A percentile compares a stretch with the other conserved stretches of the same genome.
Evolutionary conservation across 2,113 vertebrate species (phyloP).

Genomic region (Vulpes lagopus): DNA sequence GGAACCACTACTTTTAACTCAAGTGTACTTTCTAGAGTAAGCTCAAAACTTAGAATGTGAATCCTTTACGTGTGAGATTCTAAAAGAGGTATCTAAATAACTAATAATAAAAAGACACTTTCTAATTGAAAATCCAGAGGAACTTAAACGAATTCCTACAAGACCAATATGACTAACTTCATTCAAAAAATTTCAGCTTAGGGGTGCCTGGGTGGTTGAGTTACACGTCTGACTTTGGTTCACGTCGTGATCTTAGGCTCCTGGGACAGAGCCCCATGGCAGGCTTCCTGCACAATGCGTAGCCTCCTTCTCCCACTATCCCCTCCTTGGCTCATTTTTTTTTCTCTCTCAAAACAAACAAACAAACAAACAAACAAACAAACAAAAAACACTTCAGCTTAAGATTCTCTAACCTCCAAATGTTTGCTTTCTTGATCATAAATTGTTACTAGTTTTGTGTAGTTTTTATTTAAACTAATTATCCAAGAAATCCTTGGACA

Average conservation of each 20-base stretch:
- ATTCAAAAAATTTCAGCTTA: background rate
- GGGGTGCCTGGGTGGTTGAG: background rate
- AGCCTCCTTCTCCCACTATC: background rate
- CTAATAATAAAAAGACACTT: background rate
- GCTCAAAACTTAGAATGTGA: background rate
- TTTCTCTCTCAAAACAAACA: background rate
- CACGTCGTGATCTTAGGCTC: background rate
- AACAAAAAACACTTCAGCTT: background rate
- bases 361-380: no score
- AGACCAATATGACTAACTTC: background rate
- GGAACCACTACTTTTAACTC: background rate
- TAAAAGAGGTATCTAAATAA: background rate
- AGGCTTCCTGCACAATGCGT: background rate
- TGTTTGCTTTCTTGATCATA: conserved; percentile 18
- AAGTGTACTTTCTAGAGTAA: background rate
- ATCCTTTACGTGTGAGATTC: background rate
- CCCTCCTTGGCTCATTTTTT: background rate
- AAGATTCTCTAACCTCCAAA: conserved; percentile 23
- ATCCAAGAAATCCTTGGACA: conserved; percentile 31
- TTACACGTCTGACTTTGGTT: background rate
- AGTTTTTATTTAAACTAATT: conserved; percentile 57
- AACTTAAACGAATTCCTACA: background rate
- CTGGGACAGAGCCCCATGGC: background rate
- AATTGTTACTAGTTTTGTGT: background rate
- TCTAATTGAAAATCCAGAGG: conserved; percentile 6